phyloP scores from a whole-genome alignment of 2,888 invertebrate species.

The Hyalella azteca region DNA sequence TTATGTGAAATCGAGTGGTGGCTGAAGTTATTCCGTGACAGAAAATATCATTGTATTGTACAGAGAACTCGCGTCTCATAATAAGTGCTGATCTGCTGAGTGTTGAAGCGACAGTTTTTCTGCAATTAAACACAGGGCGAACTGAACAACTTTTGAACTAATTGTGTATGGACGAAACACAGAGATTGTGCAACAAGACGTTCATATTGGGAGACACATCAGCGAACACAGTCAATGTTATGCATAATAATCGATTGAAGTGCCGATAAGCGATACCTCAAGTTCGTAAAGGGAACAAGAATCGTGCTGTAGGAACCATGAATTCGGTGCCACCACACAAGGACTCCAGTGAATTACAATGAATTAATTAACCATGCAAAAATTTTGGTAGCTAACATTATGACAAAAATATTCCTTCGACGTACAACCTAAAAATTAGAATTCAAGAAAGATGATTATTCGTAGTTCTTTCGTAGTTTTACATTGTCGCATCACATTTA shows the following conservation, averaged over 20 bases:
- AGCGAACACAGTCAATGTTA: too few relatives aligned
- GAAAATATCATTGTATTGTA: too few relatives aligned
- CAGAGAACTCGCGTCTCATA: too few relatives aligned
- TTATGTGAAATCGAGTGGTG: too few relatives aligned
- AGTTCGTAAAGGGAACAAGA: background rate
- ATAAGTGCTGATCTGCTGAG: too few relatives aligned
- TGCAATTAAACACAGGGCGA: too few relatives aligned
- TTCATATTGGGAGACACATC: background rate
- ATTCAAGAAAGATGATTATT: background rate
- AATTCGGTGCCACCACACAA: conserved; percentile 21
- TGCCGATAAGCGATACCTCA: background rate
- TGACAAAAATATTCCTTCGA: background rate
- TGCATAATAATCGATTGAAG: background rate
- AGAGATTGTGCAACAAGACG: too few relatives aligned
- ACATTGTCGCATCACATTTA: background rate
- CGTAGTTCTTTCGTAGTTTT: too few relatives aligned
- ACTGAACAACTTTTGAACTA: too few relatives aligned
- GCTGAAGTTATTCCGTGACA: too few relatives aligned
- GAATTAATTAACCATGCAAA: conserved; percentile 7
- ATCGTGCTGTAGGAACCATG: conserved; percentile 1
- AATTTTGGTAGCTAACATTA: background rate
- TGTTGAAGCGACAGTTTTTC: too few relatives aligned
- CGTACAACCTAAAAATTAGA: background rate
- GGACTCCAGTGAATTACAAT: background rate
- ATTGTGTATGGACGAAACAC: too few relatives aligned